Percentiles rank a stretch among this genome's conserved stretches.
These are phyloP conservation scores for Arge pagana DNA, from an alignment of 2,888 invertebrate species.

Conservation along the genomic window DNA sequence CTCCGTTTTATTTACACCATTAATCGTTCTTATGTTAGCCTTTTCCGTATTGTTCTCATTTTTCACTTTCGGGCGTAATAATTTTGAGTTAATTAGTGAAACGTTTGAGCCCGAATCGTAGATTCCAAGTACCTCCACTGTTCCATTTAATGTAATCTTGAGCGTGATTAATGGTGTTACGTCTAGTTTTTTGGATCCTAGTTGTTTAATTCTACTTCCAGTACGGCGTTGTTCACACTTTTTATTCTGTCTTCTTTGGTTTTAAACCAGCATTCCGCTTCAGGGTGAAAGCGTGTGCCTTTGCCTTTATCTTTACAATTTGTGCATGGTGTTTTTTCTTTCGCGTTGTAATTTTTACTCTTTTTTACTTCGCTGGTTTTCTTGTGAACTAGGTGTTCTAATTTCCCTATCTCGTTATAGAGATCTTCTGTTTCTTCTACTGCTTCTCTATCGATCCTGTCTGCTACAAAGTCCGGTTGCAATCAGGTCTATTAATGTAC, in stretches of 20 bases:
- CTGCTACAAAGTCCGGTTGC: constrained; percentile 33
- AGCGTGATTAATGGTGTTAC: constrained; percentile 16
- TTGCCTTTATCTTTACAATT: constrained; percentile 6
- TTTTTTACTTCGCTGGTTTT: constrained; percentile 16
- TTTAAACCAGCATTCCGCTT: constrained; percentile 18
- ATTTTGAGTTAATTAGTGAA: constrained; percentile 30
- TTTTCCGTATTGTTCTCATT: background rate
- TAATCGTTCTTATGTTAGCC: constrained; percentile 27
- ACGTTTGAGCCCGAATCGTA: constrained; percentile 32
- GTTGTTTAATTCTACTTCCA: constrained; percentile 8
- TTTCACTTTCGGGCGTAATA: constrained; percentile 24
- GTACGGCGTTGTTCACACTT: constrained; percentile 10
- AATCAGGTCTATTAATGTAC: constrained; percentile 40
- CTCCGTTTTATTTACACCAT: constrained; percentile 29
- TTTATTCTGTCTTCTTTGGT: constrained; percentile 10
- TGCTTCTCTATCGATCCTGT: constrained; percentile 35
- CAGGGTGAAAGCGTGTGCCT: constrained; percentile 14
- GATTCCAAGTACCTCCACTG: constrained; percentile 25
- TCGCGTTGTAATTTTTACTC: background rate
- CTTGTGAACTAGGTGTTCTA: constrained; percentile 32
- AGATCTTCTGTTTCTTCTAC: constrained; percentile 33
- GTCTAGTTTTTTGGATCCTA: constrained; percentile 9
- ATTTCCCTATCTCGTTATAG: constrained; percentile 34
- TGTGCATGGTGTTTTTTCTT: constrained; percentile 10
- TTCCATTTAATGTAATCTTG: constrained; percentile 9